Evolutionary conservation across 2,888 invertebrate genomes (phyloP), one percentile per base, ranked within the genome.

Genomic region (Melitaea athalia): DNA sequence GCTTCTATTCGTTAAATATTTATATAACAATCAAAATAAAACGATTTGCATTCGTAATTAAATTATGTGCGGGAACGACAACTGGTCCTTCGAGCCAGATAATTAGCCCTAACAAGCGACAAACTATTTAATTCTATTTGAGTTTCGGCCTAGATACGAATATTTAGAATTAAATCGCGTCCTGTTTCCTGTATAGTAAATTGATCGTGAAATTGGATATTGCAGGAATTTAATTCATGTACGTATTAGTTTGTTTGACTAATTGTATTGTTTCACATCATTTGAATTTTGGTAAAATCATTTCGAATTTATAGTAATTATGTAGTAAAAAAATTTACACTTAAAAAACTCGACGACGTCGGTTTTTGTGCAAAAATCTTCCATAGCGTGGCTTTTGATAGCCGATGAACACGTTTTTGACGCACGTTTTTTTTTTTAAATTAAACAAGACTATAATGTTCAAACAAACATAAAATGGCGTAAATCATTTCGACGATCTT

Each of bases 71-170:
- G 66, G 53, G 53, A 68, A 63, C 69, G 65, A 69, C 67, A 68
- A 62, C 67, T 72, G 74, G 76, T 74, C 77, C 78, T 77, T 75
- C 76, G 71, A 73, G 73, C 72, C 73, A 75, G 76, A 78, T 78
- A 77, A 77, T 75, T 78, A 73, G 73, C 66, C 67, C 73, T 73
- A 75, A 76, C 75, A 74, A 77, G 71, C 73, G 70, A 59, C 70
- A 63, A 74, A 74, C 72, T 75, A 75, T 74, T 75, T 75, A 72
- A 70, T 72, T 74, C 70, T 62, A 67, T 64, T 57, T 69, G 69
- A 55, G 59, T 65, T 64, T 63, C 65, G 62, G 64, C 65, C 64
- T 63, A 70, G 67, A 71, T 65, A 71, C 55, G 65, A 69, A 74
- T 70, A 70, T 74, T 69, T 74, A 57, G 64, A 72, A 67, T 72